Conservation (phyloP, 1,140 invertebrate species). For the Laupala kohalensis region DNA sequence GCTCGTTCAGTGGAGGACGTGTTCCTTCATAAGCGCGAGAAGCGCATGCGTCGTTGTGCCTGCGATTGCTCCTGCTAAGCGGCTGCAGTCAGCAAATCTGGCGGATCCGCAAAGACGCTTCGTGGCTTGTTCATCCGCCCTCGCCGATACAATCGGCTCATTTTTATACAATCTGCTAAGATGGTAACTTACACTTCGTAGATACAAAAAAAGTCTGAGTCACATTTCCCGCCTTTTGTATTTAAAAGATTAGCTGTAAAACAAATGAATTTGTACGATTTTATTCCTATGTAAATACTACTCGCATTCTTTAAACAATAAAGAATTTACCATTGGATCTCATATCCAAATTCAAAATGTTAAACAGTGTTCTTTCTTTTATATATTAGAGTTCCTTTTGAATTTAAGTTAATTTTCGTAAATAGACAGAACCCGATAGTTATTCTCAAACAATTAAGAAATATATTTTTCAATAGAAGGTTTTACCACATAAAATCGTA, state of each 20-base stretch:
- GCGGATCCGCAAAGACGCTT: no score
- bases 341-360: not conserved
- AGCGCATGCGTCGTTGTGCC: constrained; percentile 43
- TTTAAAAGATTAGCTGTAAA: not conserved
- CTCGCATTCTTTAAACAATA: not conserved
- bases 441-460: no score
- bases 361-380: not conserved
- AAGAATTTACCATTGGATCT: not conserved
- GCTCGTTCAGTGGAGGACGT: constrained; percentile 35
- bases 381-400: not conserved
- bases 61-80: constrained; percentile 44
- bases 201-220: not conserved
- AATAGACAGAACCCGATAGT: no score
- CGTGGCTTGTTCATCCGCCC: no score
- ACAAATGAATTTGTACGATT: not conserved
- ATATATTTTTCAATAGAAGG: not conserved
- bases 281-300: not conserved
- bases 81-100: no score
- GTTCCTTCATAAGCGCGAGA: constrained; percentile 27
- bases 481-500: no score
- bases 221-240: not conserved
- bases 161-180: not conserved
- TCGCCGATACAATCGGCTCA: no score
- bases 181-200: not conserved
- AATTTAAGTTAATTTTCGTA: not conserved